These are phyloP conservation scores for Drosophila picticornis DNA, from an alignment of 2,888 invertebrate genomes.

Conservation along the genomic window DNA sequence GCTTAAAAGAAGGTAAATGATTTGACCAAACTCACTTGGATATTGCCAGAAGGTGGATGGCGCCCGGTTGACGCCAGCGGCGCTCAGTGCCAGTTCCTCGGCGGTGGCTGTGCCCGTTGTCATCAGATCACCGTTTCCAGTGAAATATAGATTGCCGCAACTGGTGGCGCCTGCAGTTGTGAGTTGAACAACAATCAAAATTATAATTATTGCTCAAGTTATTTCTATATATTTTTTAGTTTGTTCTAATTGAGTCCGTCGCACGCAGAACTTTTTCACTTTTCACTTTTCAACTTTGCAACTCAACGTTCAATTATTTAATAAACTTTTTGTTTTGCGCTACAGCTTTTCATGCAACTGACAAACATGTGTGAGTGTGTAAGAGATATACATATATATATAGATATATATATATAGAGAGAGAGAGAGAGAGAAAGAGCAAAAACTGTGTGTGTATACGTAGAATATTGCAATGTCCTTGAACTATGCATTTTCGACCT, in stretches of 20 bases:
- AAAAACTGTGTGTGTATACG: constrained; percentile 64
- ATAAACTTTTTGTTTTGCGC: constrained; percentile 67
- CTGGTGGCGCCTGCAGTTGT: constrained; percentile 74
- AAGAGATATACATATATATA: constrained; percentile 16
- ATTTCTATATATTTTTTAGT: background rate
- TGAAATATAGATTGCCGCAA: constrained; percentile 83
- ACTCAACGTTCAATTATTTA: constrained; percentile 57
- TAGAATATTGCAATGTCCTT: constrained; percentile 80
- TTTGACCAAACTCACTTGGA: constrained; percentile 87
- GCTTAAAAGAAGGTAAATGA: background rate
- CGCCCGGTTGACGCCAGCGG: constrained; percentile 78
- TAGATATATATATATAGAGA: constrained; percentile 3
- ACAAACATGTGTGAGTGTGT: constrained; percentile 23
- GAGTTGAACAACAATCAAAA: constrained; percentile 8
- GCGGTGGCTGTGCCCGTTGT: constrained; percentile 76
- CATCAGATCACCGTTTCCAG: constrained; percentile 83
- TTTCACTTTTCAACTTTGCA: constrained; percentile 38
- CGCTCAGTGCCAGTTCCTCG: constrained; percentile 80
- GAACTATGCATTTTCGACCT: constrained; percentile 80
- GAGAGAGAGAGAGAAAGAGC: constrained; percentile 21
- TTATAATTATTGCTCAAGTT: background rate
- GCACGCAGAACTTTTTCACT: constrained; percentile 1
- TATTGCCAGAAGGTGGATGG: constrained; percentile 91
- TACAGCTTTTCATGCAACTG: constrained; percentile 39
- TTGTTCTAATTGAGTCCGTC: constrained; percentile 1